These are phyloP conservation scores for Gobio occitaniae DNA, from an alignment of 2,797 vertebrate genomes.

Conservation along the genomic window DNA sequence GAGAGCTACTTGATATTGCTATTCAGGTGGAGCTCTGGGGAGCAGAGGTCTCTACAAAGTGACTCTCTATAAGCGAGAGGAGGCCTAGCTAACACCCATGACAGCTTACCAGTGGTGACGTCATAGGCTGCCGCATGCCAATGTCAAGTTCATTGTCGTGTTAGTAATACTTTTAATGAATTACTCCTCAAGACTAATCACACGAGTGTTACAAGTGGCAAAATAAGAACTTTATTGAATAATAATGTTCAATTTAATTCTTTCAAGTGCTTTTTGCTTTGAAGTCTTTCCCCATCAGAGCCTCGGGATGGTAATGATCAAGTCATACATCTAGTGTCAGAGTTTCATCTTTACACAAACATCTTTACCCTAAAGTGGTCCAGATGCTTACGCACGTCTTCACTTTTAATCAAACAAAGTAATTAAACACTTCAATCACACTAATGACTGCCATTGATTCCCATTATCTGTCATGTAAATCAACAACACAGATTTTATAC, in stretches of 20 bases:
- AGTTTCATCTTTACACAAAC: conserved; percentile 23
- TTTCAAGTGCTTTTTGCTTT: conserved; percentile 22
- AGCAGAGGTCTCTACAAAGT: too few species aligned
- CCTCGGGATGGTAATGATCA: not conserved
- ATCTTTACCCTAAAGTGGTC: conserved; percentile 22
- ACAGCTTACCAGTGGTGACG: too few species aligned
- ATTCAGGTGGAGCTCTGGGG: too few species aligned
- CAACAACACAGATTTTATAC: conserved; percentile 9
- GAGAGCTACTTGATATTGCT: too few species aligned
- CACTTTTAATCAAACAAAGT: conserved; percentile 38
- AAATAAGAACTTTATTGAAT: conserved; percentile 7
- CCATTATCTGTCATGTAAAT: conserved; percentile 33
- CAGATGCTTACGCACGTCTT: not conserved
- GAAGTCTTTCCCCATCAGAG: not conserved
- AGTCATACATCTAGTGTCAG: conserved; percentile 35
- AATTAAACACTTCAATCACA: conserved; percentile 37
- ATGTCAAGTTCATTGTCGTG: too few species aligned
- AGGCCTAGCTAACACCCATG: too few species aligned
- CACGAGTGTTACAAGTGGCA: not conserved
- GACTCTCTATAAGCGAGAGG: too few species aligned
- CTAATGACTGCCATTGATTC: conserved; percentile 37
- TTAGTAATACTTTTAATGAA: not conserved
- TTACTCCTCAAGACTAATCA: not conserved
- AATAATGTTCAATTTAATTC: not conserved
- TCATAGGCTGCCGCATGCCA: too few species aligned